Evolutionary conservation across 1,140 invertebrate genomes (phyloP).

Genomic region (Pygmarrhopalites habei): DNA sequence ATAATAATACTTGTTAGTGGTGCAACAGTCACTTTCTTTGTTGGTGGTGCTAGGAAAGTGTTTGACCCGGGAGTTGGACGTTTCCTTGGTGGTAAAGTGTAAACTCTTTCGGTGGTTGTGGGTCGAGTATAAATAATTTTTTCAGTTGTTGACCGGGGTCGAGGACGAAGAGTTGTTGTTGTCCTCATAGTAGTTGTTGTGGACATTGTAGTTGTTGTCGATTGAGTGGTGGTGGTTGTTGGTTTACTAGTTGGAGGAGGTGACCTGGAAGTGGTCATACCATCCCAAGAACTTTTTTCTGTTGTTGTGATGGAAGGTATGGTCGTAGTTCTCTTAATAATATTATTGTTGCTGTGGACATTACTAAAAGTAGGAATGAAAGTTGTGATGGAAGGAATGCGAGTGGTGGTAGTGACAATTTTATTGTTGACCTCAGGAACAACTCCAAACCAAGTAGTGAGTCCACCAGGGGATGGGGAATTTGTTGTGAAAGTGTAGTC

Average conservation of each 20-base stretch:
- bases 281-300: not conserved
- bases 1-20: slow-evolving; percentile 6
- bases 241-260: slow-evolving; percentile 41
- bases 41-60: not conserved
- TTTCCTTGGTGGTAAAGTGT: slow-evolving; percentile 44
- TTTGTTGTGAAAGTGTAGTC: not conserved
- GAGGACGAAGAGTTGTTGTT: not conserved
- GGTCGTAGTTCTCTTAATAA: slow-evolving; percentile 40
- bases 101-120: slow-evolving; percentile 37
- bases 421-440: not conserved
- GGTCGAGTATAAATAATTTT: not conserved
- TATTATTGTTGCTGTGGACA: slow-evolving; percentile 35
- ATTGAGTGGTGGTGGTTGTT: slow-evolving; percentile 29
- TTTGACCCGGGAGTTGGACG: slow-evolving; percentile 41
- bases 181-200: slow-evolving; percentile 12
- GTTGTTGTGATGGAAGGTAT: slow-evolving; percentile 49
- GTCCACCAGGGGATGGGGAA: slow-evolving; percentile 3
- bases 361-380: not conserved
- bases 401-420: not conserved
- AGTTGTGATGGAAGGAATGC: not conserved
- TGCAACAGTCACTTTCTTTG: not conserved
- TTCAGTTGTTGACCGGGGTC: slow-evolving; percentile 14
- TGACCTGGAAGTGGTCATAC: slow-evolving; percentile 38
- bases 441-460: slow-evolving; percentile 25
- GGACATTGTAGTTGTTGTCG: slow-evolving; percentile 11